phyloP scores from a whole-genome alignment of 2,113 vertebrate species.

The Cricetomys ansorgei region DNA sequence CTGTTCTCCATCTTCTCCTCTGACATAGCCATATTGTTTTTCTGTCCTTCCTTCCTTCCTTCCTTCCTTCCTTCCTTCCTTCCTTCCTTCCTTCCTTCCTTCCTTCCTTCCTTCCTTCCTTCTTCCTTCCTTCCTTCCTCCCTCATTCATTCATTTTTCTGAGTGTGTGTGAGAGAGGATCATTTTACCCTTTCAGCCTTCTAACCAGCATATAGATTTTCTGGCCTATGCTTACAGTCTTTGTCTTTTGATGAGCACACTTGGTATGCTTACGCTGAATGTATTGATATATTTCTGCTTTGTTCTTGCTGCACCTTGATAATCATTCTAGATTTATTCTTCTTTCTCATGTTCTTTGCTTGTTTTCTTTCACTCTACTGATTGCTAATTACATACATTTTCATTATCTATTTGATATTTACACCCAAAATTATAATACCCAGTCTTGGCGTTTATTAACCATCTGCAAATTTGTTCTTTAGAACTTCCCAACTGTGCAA shows the following conservation, averaged over 20 bases:
- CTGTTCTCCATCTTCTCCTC: not conserved
- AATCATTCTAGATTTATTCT: not conserved
- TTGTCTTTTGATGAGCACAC: not conserved
- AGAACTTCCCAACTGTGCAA: slow-evolving; percentile 21
- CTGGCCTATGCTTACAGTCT: not conserved
- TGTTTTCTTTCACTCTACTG: not conserved
- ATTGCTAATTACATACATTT: not conserved
- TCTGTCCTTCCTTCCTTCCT: no score
- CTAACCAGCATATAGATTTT: not conserved
- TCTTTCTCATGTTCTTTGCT: not conserved
- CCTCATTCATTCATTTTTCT: no score
- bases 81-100: not conserved
- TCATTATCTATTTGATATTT: not conserved
- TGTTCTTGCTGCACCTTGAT: not conserved
- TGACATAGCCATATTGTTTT: not conserved
- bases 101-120: not conserved
- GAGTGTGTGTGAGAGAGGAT: no score
- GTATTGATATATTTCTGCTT: not conserved
- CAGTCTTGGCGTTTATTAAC: not conserved
- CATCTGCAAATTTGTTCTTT: not conserved
- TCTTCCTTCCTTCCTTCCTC: not conserved
- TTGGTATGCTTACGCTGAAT: not conserved
- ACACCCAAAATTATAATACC: not conserved
- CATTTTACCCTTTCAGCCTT: not conserved
- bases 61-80: not conserved